phyloP scores from a whole-genome alignment of 2,797 vertebrate species.

The Jordanella pulchra region DNA sequence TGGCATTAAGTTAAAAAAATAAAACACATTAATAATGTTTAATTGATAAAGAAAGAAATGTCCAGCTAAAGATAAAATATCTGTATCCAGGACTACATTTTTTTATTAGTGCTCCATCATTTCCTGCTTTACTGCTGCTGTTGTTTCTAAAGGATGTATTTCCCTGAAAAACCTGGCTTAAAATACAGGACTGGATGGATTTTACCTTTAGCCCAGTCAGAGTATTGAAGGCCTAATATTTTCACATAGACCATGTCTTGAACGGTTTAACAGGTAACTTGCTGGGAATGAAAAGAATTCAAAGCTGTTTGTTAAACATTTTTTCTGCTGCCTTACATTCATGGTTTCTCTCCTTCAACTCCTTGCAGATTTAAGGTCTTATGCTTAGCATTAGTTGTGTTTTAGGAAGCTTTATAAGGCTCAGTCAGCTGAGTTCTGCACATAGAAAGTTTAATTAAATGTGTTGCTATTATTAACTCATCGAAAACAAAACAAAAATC shows the following conservation, averaged over 20 bases:
- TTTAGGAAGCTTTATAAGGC: neutral
- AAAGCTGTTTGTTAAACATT: neutral
- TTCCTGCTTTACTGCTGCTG: neutral
- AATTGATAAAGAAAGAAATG: neutral
- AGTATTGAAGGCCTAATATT: neutral
- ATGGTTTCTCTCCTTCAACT: neutral
- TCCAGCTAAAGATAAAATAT: neutral
- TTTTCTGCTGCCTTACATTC: neutral
- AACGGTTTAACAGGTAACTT: neutral
- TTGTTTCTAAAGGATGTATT: neutral
- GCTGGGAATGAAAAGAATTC: neutral
- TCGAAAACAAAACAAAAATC: neutral
- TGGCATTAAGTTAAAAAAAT: neutral
- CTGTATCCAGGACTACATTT: neutral
- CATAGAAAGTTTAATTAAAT: neutral
- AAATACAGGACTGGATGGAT: neutral
- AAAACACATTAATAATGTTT: neutral
- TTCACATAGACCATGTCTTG: neutral
- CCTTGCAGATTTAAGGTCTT: neutral
- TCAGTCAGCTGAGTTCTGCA: constrained; percentile 5
- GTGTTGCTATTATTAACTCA: neutral
- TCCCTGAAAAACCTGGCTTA: neutral
- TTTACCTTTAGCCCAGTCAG: neutral
- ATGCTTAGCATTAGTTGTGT: constrained; percentile 1
- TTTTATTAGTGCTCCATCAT: no score